A percentile compares a stretch with the other conserved stretches of the same genome.
Conservation (phyloP, 2,113 vertebrate species). For the Oplegnathus fasciatus region DNA sequence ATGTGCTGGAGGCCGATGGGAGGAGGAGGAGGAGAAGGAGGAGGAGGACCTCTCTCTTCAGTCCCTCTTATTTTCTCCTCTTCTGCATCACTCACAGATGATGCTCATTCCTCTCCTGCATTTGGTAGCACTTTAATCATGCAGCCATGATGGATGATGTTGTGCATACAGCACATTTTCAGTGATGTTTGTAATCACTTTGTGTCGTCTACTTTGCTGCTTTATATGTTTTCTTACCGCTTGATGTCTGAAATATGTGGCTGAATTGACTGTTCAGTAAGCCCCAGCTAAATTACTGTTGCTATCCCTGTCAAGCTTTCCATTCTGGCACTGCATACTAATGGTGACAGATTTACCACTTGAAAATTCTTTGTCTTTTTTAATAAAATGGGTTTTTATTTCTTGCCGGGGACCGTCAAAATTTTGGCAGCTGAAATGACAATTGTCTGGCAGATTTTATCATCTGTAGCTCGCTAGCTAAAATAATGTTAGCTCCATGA, state of each 20-base stretch:
- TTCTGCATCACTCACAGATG: conserved; percentile 38
- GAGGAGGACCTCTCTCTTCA: conserved; percentile 21
- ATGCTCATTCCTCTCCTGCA: conserved; percentile 29
- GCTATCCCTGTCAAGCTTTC: background rate
- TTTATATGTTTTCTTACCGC: background rate
- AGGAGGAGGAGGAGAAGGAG: conserved; percentile 38
- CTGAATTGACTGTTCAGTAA: background rate
- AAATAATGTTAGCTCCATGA: too few species aligned
- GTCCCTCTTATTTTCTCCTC: conserved; percentile 42
- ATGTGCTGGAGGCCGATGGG: conserved; percentile 71
- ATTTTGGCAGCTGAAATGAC: too few species aligned
- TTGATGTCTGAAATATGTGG: background rate
- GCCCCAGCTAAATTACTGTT: background rate
- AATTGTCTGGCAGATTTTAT: too few species aligned
- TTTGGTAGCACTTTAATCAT: conserved; percentile 34
- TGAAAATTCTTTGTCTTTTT: background rate
- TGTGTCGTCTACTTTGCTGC: conserved; percentile 15
- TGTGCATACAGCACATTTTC: conserved; percentile 35
- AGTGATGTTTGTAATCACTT: conserved; percentile 43
- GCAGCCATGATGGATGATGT: conserved; percentile 42
- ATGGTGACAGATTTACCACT: too few species aligned
- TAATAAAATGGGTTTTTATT: background rate
- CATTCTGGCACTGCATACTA: background rate
- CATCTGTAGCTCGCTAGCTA: too few species aligned
- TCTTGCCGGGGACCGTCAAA: too few species aligned